Evolutionary conservation across 2,797 vertebrate genomes (phyloP).

Genomic region (Sternarchorhynchus goeldii): DNA sequence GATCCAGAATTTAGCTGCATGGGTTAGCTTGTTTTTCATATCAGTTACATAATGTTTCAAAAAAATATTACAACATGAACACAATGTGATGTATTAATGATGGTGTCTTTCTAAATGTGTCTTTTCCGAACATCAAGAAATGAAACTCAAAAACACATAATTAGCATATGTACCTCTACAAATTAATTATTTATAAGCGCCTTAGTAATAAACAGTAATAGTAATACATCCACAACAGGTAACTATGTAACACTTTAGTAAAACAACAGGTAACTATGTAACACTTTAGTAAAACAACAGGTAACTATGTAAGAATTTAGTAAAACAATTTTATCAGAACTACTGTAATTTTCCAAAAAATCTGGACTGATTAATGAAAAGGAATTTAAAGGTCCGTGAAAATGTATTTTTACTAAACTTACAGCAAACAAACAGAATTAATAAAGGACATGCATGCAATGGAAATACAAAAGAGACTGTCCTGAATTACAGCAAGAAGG

Average conservation of each 20-base stretch:
- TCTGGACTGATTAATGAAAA: background rate
- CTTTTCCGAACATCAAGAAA: too few relatives aligned
- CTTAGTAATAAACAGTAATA: too few relatives aligned
- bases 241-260: background rate
- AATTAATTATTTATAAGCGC: too few relatives aligned
- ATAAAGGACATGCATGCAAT: background rate
- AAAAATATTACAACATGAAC: background rate
- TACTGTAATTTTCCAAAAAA: background rate
- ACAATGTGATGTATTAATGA: background rate
- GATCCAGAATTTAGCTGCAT: background rate
- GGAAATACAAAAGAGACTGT: conserved; percentile 8
- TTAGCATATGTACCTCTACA: too few relatives aligned
- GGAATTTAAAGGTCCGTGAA: conserved; percentile 13
- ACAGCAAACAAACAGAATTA: conserved; percentile 4
- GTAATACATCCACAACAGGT: too few relatives aligned
- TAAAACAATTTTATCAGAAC: background rate
- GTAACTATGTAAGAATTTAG: background rate
- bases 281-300: too few relatives aligned
- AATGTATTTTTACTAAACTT: conserved; percentile 14
- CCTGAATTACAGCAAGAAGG: conserved; percentile 2
- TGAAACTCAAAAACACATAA: too few relatives aligned
- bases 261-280: too few relatives aligned
- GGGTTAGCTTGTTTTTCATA: background rate
- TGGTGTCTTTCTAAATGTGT: too few relatives aligned
- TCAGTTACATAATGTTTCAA: background rate